A percentile compares a stretch with the other conserved stretches of the same genome.
Evolutionary conservation across 2,888 invertebrate genomes (phyloP).

Genomic region (Parnassius mnemosyne): DNA sequence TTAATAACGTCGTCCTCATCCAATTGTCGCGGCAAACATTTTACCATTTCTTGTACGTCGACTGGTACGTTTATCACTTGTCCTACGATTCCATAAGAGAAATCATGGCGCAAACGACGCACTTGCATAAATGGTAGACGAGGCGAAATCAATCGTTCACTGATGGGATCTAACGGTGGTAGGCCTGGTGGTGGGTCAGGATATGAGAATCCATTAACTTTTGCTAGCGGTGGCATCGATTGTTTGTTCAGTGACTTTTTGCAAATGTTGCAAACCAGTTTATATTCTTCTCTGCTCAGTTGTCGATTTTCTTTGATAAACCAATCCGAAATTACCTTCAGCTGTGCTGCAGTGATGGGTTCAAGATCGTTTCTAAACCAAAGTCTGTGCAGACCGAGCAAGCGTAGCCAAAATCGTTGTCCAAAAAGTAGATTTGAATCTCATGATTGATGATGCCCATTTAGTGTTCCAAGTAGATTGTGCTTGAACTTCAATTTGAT

Average conservation of each 20-base stretch:
- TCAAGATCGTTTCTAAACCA: conserved; percentile 51
- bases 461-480: too few relatives aligned
- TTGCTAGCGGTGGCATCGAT: conserved; percentile 38
- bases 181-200: conserved; percentile 39
- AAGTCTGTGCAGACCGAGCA: conserved; percentile 47
- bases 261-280: conserved; percentile 39
- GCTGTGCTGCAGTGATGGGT: conserved; percentile 43
- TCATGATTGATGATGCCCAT: too few relatives aligned
- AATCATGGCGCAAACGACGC: conserved; percentile 44
- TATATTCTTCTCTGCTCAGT: conserved; percentile 16
- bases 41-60: too few relatives aligned
- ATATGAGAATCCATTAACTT: conserved; percentile 48
- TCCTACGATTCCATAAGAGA: conserved; percentile 45
- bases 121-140: conserved; percentile 50
- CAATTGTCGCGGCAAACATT: too few relatives aligned
- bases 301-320: conserved; percentile 30
- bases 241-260: conserved; percentile 37
- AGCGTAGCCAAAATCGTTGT: conserved; percentile 46
- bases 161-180: conserved; percentile 44
- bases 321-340: conserved; percentile 42
- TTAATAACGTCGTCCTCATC: too few relatives aligned
- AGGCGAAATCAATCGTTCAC: conserved; percentile 47
- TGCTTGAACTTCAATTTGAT: too few relatives aligned
- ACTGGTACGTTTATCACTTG: conserved; percentile 24
- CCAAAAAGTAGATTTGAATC: conserved; percentile 28